Evolutionary conservation across 2,113 vertebrate species (phyloP).

Genomic region (Lethenteron reissneri): DNA sequence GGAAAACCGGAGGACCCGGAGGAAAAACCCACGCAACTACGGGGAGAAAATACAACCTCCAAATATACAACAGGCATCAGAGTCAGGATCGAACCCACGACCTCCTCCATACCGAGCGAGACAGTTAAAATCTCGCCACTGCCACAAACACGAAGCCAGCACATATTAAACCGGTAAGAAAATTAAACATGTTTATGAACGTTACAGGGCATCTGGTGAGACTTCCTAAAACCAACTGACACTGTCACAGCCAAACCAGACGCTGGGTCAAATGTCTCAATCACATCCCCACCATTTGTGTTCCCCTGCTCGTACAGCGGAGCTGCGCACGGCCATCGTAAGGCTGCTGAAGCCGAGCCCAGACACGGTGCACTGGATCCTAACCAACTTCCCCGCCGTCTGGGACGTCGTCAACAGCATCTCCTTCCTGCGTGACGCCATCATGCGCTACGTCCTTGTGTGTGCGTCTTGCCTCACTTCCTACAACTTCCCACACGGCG

Average conservation of each 20-base stretch:
- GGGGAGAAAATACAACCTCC: too few relatives aligned
- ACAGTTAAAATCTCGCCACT: too few relatives aligned
- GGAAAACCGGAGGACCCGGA: too few relatives aligned
- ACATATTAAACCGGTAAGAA: too few relatives aligned
- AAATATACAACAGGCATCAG: too few relatives aligned
- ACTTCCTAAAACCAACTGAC: too few relatives aligned
- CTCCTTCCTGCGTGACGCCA: constrained; percentile 30
- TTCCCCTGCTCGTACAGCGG: constrained; percentile 24
- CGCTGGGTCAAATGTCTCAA: not conserved
- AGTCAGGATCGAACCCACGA: too few relatives aligned
- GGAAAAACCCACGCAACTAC: too few relatives aligned
- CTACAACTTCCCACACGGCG: not conserved
- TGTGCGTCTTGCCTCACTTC: constrained; percentile 19
- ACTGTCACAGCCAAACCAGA: not conserved
- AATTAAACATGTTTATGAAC: too few relatives aligned
- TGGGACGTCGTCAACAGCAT: constrained; percentile 56
- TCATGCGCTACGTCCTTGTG: constrained; percentile 61
- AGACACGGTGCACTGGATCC: constrained; percentile 32
- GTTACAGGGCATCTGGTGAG: not conserved
- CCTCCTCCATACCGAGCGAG: too few relatives aligned
- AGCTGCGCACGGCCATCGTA: constrained; percentile 40
- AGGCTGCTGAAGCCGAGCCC: constrained; percentile 41
- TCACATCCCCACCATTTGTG: not conserved
- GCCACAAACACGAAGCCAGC: too few relatives aligned
- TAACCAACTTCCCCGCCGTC: constrained; percentile 56